Conservation (phyloP, 2,888 invertebrate species). For the Gortyna flavago region DNA sequence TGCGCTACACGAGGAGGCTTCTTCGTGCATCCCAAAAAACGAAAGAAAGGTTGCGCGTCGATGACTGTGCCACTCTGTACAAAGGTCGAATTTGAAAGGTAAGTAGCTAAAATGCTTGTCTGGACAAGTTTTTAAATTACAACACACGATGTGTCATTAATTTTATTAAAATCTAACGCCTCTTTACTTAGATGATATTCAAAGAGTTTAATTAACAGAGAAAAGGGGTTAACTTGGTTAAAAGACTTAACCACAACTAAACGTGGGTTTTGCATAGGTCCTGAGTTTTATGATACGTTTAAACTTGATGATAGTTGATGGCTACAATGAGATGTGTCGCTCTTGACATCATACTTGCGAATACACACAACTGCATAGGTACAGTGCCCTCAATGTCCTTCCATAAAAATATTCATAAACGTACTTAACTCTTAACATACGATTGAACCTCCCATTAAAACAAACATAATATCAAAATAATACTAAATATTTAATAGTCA, state of each 20-base stretch:
- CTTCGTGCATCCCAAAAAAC: too few relatives aligned
- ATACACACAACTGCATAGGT: not conserved
- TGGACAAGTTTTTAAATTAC: not conserved
- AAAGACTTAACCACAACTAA: not conserved
- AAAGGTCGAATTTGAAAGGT: not conserved
- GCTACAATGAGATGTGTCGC: not conserved
- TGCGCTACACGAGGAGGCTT: too few relatives aligned
- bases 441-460: not conserved
- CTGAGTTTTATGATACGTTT: not conserved
- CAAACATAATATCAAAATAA: conserved; percentile 5
- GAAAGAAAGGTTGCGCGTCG: not conserved
- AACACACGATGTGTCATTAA: not conserved
- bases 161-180: not conserved
- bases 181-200: not conserved
- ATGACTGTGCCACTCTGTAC: not conserved
- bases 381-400: not conserved
- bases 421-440: not conserved
- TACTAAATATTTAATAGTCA: not conserved
- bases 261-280: not conserved
- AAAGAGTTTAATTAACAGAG: not conserved
- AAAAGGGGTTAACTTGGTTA: not conserved
- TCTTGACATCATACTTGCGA: not conserved
- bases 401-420: not conserved
- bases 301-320: not conserved
- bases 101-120: not conserved